Evolutionary conservation across 2,888 invertebrate species (phyloP), one percentile per base, ranked within the genome.

Genomic region (Erebia ligea): DNA sequence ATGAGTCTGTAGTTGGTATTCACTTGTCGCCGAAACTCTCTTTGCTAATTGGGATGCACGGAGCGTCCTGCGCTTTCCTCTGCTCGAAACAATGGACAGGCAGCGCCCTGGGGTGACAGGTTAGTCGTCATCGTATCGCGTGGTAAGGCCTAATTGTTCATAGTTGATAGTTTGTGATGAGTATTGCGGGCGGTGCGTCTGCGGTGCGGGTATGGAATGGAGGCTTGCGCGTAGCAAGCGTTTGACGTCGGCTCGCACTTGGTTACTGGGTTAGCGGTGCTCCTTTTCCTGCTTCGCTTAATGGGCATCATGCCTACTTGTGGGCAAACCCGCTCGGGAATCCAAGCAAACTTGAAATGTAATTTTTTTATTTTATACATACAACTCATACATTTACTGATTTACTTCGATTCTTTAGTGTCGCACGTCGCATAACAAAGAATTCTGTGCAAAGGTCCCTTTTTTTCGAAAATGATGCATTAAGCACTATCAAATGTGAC

Each of bases 251-350:
- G 80, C 83, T 86, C 85, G 90, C 84, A 92, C 91, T 93, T 91
- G 92, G 92, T 92, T 91, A 93, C 91, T 92, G 88, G 92, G 93
- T 92, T 92, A 93, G 86, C 91, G 86, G 89, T 86, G 89, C 85
- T 90, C 91, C 90, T 91, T 91, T 92, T 92, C 92, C 91, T 91
- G 92, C 87, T 86, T 83, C 78, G 84, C 84, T 84, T 90, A 89
- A 91, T 78, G 75, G 78, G 76, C 73, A 75, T 72, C 75, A 57
- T 70, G 75, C 70, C 75, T 70, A 75, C 75, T 76, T 76, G 74
- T 71, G 74, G 73, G 62, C 70, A 73, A 74, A 76, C 73, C 72
- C 69, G 75, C 71, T 69, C 68, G 69, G 70, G 70, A 69, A 72
- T 65, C 70, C 68, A 71, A 74, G 74, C 64, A 68, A 67, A 71